Base-by-base conservation (phyloP, 2,797 vertebrate species). In the Botia almorhae region DNA sequence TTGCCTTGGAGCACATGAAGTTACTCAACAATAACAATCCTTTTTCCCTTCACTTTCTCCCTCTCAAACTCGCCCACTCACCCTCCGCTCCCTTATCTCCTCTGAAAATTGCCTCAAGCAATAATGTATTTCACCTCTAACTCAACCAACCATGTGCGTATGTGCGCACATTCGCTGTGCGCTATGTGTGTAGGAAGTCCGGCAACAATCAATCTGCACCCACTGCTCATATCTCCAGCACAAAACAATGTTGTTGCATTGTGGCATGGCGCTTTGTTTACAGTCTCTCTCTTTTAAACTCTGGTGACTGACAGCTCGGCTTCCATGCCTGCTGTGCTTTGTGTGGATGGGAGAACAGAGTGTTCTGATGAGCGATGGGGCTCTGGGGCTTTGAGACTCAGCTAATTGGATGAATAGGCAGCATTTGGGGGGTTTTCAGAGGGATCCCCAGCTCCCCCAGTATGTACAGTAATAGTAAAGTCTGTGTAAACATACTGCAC, bases 1-100 rank as follows among this genome's bases (percentile, higher is more conserved):
- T 77, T 60, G 39, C 82, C 68, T 68, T 80, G 63, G 64, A 74
- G 60, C 26, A 80, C 43, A 71, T 65, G 17, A 82, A 81, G 51
- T 76, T 69, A 67, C 63, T 74, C 51, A 76, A 48, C 56, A 78
- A 51, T 63, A 81, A 80, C 39, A 55, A 17, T 69, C 23, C 19
- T 81, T 60, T 26, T 46, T 29, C 7, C 11, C 23, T 55, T 39
- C 50, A 4, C n/a, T 65, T 76, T 4, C 58, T 58, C 43, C n/a
- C 53, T 72, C 21, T 51, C 14, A 10, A 68, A 69, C 13, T 48
- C 3, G 0, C 7, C 14, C 46, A 19, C 55, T 76, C 0, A 23
- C 58, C 39, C 2, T 64, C 60, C 5, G 3, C 39, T 48, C 23
- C 36, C 56, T 67, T 64, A 73, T 46, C 68, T 26, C 19, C 16